Base-by-base conservation (phyloP, 2,888 invertebrate genomes). In the Leptopterna dolabrata region DNA sequence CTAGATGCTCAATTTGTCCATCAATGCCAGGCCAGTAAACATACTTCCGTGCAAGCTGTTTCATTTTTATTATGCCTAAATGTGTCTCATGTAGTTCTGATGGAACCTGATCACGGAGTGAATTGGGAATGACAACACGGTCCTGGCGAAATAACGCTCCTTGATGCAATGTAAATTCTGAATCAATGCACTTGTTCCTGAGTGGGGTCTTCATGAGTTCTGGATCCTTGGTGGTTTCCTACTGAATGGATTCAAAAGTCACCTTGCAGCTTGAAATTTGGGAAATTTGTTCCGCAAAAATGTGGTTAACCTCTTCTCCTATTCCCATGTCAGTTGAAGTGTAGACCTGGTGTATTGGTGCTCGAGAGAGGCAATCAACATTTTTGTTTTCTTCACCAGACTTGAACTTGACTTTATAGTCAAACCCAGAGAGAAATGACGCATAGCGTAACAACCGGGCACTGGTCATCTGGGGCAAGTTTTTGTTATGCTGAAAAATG, bases 31-130 rank as follows among this genome's bases (percentile, higher is more conserved):
- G 89, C 90, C 90, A 91, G 88, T 89, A 90, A 27, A 90, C 89
- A 86, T 90, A 90, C 0, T 89, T 88, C 14, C 90, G 87, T 27
- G 90, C 90, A 9, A 91, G 55, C 30, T 88, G 84, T 84, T 91
- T 91, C 90, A 90, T 91, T 55, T 90, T 90, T 9, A 89, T 89
- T 11, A 90, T 89, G 0, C 91, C 90, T n/a, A 90, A 76, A 83
- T 90, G 90, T 0, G 90, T 90, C 9, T 88, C 83, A 84, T 91
- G 90, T 13, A 91, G 82, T 86, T 91, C 90, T 29, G 89, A 76
- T 71, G 91, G 83, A 11, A 91, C 70, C 63, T 86, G 41, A 1
- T 16, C 13, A 29, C 88, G 88, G 6, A 90, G 90, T 3, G 89
- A 89, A 16, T 30, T 71, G 27, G 89, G 89, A 76, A 90, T 89